These are phyloP conservation scores for Drosophila ogumai DNA, from an alignment of 1,140 invertebrate genomes.

Conservation along the genomic window DNA sequence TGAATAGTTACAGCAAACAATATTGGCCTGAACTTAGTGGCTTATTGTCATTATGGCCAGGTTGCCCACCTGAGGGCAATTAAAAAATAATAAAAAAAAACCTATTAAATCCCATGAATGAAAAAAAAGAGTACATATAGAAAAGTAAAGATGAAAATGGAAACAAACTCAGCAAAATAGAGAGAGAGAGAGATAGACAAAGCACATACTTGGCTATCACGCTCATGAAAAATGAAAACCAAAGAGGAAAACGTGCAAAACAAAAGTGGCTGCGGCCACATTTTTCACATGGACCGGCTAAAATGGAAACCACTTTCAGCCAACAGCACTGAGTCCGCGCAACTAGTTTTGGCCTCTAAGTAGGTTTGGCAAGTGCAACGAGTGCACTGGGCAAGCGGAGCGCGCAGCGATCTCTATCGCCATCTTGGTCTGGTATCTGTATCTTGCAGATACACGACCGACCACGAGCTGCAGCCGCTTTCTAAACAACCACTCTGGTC, in stretches of 20 bases:
- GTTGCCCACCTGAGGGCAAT: constrained; percentile 38
- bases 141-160: constrained; percentile 17
- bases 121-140: constrained; percentile 19
- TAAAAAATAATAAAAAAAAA: constrained; percentile 50
- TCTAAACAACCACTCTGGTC: constrained; percentile 57
- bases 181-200: constrained; percentile 10
- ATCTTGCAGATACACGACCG: constrained; percentile 45
- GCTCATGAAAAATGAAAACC: constrained; percentile 30
- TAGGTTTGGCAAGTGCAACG: constrained; percentile 60
- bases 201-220: constrained; percentile 7
- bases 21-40: background rate
- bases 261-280: constrained; percentile 27
- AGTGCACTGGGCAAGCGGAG: constrained; percentile 67
- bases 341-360: constrained; percentile 57
- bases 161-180: constrained; percentile 17
- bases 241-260: constrained; percentile 17
- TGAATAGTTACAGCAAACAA: background rate
- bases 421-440: constrained; percentile 28
- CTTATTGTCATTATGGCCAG: constrained; percentile 34
- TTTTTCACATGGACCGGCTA: constrained; percentile 21
- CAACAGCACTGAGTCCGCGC: constrained; percentile 5
- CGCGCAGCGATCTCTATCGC: constrained; percentile 36
- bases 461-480: constrained; percentile 51
- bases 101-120: constrained; percentile 61
- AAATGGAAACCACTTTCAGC: constrained; percentile 46